These are phyloP conservation scores for Lutra lutra DNA, from an alignment of 2,797 vertebrate species.

Conservation along the genomic window DNA sequence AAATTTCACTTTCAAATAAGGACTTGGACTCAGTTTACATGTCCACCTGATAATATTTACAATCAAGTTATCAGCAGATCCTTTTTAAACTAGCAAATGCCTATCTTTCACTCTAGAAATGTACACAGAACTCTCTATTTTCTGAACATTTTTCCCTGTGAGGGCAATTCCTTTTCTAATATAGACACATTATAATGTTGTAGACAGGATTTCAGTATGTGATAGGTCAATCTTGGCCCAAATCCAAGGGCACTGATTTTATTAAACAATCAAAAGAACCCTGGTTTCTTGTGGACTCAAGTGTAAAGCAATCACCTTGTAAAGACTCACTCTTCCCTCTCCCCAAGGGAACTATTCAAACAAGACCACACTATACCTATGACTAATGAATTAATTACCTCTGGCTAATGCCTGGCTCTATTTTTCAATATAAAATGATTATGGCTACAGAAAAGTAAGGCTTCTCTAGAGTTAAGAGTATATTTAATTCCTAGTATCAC, in stretches of 20 bases:
- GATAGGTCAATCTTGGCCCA: slow-evolving; percentile 6
- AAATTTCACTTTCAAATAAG: slow-evolving; percentile 36
- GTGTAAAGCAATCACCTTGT: neutral
- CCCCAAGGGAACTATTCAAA: neutral
- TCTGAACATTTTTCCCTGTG: neutral
- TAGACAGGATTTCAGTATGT: slow-evolving; percentile 7
- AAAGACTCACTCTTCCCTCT: neutral
- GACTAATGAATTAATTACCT: slow-evolving; percentile 40
- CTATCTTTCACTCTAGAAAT: slow-evolving; percentile 40
- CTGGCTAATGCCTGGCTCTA: neutral
- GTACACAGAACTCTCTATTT: neutral
- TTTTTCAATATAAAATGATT: slow-evolving; percentile 37
- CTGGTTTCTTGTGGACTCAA: slow-evolving; percentile 26
- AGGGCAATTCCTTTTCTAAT: slow-evolving; percentile 32
- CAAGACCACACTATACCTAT: neutral
- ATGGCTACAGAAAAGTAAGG: slow-evolving; percentile 21
- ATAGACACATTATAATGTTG: neutral
- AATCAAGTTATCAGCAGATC: neutral
- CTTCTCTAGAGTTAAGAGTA: neutral
- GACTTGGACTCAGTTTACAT: slow-evolving; percentile 1
- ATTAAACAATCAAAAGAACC: slow-evolving; percentile 5
- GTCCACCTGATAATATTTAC: neutral
- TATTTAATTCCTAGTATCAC: neutral
- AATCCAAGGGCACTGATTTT: slow-evolving; percentile 51
- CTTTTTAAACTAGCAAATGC: slow-evolving; percentile 4